These are phyloP conservation scores for Lottia scabra DNA, from an alignment of 2,888 invertebrate species.

Conservation along the genomic window DNA sequence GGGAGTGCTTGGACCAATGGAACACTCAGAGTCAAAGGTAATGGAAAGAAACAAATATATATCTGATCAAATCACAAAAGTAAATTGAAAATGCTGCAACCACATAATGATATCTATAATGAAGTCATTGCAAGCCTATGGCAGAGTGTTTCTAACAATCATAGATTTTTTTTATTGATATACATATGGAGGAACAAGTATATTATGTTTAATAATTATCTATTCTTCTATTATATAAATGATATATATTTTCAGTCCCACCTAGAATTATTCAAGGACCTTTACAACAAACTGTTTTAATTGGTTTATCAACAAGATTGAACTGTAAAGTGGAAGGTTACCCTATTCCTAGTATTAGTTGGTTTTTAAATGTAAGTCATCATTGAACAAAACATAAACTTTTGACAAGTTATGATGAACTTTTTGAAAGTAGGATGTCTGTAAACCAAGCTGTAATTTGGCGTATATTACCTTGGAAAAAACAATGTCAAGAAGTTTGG, in stretches of 20 bases:
- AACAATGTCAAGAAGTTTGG: no score
- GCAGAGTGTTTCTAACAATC: no score
- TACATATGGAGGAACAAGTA: no score
- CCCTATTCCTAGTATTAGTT: slow-evolving; percentile 47
- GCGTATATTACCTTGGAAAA: no score
- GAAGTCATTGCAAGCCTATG: no score
- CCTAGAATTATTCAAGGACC: slow-evolving; percentile 41
- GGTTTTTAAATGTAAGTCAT: slow-evolving; percentile 59
- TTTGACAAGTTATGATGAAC: background rate
- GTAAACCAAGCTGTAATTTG: no score
- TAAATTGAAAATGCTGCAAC: no score
- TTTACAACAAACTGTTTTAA: slow-evolving; percentile 34
- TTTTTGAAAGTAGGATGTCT: background rate
- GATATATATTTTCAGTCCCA: slow-evolving; percentile 45
- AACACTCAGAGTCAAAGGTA: slow-evolving; percentile 47
- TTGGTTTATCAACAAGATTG: slow-evolving; percentile 44
- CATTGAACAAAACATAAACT: no score
- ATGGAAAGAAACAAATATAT: background rate
- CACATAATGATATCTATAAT: no score
- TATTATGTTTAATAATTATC: no score
- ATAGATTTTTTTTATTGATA: no score
- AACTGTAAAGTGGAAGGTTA: slow-evolving; percentile 52
- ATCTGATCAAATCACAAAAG: background rate
- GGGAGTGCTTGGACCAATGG: slow-evolving; percentile 45
- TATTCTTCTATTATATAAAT: no score